These are phyloP conservation scores for Nomada flava DNA, from an alignment of 2,888 invertebrate species.

Conservation along the genomic window DNA sequence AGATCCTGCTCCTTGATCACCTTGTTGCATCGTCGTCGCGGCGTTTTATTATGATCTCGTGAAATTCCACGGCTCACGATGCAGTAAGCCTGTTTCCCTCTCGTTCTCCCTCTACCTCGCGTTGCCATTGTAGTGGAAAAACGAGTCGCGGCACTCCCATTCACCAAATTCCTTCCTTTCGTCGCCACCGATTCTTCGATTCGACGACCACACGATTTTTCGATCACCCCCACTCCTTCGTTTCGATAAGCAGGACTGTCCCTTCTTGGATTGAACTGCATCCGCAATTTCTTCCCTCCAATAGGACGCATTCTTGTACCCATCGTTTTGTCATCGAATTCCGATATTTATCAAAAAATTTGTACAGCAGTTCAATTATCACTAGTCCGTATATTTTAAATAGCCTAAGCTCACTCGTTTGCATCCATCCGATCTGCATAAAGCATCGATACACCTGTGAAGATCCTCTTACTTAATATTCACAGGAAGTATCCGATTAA, in stretches of 20 bases:
- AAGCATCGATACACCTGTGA: too few species aligned
- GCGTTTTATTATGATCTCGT: constrained; percentile 47
- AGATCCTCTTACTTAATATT: too few species aligned
- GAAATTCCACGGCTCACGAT: constrained; percentile 52
- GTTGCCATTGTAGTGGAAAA: constrained; percentile 57
- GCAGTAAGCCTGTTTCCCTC: constrained; percentile 8
- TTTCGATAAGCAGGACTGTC: constrained; percentile 15
- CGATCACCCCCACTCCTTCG: constrained; percentile 56
- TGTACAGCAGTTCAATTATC: too few species aligned
- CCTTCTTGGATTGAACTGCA: not conserved
- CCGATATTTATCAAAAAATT: too few species aligned
- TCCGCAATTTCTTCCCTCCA: not conserved
- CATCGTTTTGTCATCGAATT: too few species aligned
- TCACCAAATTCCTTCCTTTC: constrained; percentile 82
- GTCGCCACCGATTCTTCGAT: constrained; percentile 77
- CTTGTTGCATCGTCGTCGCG: constrained; percentile 50
- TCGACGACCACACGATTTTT: constrained; percentile 69
- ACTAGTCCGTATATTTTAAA: too few species aligned
- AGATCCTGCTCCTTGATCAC: constrained; percentile 49
- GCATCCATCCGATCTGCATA: too few species aligned
- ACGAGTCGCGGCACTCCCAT: constrained; percentile 78
- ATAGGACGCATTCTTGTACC: too few species aligned
- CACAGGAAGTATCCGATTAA: too few species aligned
- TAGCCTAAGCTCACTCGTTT: too few species aligned
- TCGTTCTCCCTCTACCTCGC: not conserved